Base-by-base conservation (phyloP, 2,797 vertebrate species). In the Acanthiza pusilla region DNA sequence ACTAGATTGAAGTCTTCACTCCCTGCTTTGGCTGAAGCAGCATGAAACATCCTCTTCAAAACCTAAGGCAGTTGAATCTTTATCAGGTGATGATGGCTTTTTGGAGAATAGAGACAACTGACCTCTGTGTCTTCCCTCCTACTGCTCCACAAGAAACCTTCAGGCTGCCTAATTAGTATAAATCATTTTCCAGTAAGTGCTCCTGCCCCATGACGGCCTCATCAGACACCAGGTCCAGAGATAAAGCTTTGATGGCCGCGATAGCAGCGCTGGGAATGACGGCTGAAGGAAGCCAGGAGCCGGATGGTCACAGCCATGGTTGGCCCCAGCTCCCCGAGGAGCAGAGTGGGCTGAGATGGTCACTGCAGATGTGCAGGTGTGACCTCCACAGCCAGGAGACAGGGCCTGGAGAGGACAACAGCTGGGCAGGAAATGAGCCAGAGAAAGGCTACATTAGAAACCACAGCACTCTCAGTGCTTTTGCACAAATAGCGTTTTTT, bases 21-120 rank as follows among this genome's bases (percentile, higher is more conserved):
- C 91, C 71, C 81, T 2, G 55, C 90, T 93, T 95, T 89, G 93
- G 93, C 95, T 86, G 89, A 85, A 95, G 93, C 92, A 92, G 95
- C 92, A 93, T 91, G 93, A 96, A 95, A 91, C 54, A 80, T 93
- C 90, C 94, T 94, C 95, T 95, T 96, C 89, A 89, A 93, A 96
- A 95, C 71, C 73, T 78, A 75, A 65, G 63, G 94, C 92, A 94
- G 93, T 72, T 95, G 92, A 96, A 93, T 96, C 95, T 96, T 97
- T 95, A 97, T 96, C 96, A 97, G 96, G 94, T 95, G 96, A 90
- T 94, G 94, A 96, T 91, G 78, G 78, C 85, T 95, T 94, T 96
- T 94, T 86, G 91, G 89, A 95, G 90, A 96, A 96, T 93, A 92
- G 94, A 96, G 93, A 83, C 45, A 55, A 78, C 74, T 96, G 85